Conservation (phyloP, 2,113 vertebrate genomes). For the Microcebus jonahi region DNA sequence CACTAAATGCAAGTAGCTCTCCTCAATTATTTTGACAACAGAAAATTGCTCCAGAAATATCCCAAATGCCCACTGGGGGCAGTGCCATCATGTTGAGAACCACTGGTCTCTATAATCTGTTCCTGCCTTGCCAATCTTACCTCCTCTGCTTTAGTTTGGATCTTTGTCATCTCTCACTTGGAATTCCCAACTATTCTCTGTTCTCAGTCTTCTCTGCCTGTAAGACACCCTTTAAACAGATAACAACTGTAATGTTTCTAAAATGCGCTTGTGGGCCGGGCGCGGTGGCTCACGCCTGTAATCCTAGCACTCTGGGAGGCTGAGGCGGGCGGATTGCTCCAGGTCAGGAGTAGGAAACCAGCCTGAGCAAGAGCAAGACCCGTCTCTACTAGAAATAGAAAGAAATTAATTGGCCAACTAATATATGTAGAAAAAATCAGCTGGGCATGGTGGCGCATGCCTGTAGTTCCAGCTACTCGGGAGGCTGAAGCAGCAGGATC, state of each 20-base stretch:
- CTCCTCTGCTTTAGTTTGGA: background rate
- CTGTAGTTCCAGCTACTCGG: too few species aligned
- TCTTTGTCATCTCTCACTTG: background rate
- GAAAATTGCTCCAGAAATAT: slow-evolving; percentile 31
- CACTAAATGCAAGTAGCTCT: background rate
- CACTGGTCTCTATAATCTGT: background rate
- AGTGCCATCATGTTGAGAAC: background rate
- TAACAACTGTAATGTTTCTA: background rate
- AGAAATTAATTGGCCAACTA: too few species aligned
- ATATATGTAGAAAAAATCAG: too few species aligned
- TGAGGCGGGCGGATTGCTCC: too few species aligned
- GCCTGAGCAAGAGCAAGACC: too few species aligned
- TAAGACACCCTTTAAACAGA: background rate
- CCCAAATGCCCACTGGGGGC: background rate
- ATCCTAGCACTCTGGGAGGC: too few species aligned
- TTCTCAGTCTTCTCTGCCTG: background rate
- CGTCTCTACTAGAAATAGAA: too few species aligned
- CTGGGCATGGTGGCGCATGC: too few species aligned
- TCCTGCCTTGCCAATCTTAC: background rate
- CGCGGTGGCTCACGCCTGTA: too few species aligned
- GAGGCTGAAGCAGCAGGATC: too few species aligned
- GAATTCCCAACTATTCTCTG: background rate
- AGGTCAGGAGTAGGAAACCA: too few species aligned
- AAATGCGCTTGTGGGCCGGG: too few species aligned
- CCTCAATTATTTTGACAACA: background rate